phyloP scores from a whole-genome alignment of 2,888 invertebrate genomes.

The Trilocha varians region DNA sequence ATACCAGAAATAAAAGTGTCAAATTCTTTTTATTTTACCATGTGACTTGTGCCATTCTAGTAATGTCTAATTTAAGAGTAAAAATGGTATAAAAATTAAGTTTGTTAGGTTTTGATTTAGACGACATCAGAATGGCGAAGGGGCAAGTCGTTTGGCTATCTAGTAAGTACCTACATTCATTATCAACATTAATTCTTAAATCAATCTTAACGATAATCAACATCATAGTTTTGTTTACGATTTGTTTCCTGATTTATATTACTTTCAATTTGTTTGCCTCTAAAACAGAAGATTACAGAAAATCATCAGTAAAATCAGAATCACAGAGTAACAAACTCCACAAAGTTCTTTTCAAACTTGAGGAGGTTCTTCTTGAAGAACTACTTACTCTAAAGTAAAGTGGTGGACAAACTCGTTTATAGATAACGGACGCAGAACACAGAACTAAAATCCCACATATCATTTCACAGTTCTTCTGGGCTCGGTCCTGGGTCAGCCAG shows the following conservation, averaged over 20 bases:
- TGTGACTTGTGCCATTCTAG: not conserved
- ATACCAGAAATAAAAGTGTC: not conserved
- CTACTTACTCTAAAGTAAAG: not conserved
- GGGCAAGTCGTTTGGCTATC: slow-evolving; percentile 51
- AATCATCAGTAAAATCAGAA: not conserved
- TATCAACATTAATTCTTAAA: not conserved
- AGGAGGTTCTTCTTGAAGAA: too few relatives aligned
- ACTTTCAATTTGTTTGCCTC: not conserved
- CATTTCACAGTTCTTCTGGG: slow-evolving; percentile 41
- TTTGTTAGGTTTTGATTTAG: slow-evolving; percentile 20
- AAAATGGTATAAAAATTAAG: slow-evolving; percentile 24
- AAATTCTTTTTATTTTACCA: not conserved
- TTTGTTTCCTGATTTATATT: not conserved
- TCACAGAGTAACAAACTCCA: too few relatives aligned
- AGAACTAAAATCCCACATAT: not conserved
- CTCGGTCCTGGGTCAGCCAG: slow-evolving; percentile 35
- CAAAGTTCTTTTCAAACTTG: not conserved
- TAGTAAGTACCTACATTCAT: slow-evolving; percentile 26
- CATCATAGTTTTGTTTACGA: not conserved
- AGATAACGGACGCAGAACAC: too few relatives aligned
- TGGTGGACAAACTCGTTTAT: not conserved
- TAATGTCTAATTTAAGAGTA: not conserved
- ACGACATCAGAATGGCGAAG: slow-evolving; percentile 48
- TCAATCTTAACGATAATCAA: not conserved
- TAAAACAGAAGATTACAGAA: not conserved